A percentile compares a stretch with the other conserved stretches of the same genome.
Conservation (phyloP, 2,113 vertebrate genomes). For the Bostrychus sinensis region DNA sequence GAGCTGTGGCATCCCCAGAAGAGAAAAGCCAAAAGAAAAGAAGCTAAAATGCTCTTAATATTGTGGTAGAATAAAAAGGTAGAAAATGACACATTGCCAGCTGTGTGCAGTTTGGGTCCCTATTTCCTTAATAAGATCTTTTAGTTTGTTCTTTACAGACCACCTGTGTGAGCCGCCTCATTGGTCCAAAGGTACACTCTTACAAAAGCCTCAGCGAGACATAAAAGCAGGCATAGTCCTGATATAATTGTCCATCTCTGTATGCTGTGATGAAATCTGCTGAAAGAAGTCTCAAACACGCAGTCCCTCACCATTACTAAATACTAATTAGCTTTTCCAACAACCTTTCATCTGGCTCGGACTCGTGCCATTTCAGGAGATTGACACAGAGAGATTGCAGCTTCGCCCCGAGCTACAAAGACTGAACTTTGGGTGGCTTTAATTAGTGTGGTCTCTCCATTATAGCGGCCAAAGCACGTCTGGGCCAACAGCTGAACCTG, state of each 20-base stretch:
- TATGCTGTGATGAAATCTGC: slow-evolving; percentile 50
- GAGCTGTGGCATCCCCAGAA: too few species aligned
- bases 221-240: slow-evolving; percentile 8
- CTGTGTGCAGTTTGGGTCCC: background rate
- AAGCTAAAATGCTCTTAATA: background rate
- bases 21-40: too few species aligned
- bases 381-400: slow-evolving; percentile 45
- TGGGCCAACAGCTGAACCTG: slow-evolving; percentile 19
- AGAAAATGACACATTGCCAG: background rate
- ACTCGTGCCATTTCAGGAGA: slow-evolving; percentile 47
- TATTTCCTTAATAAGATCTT: slow-evolving; percentile 1
- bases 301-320: slow-evolving; percentile 25
- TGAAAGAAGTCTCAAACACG: slow-evolving; percentile 44
- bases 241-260: slow-evolving; percentile 29
- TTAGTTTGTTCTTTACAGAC: slow-evolving; percentile 21
- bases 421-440: slow-evolving; percentile 29
- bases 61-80: slow-evolving; percentile 5
- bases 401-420: slow-evolving; percentile 33
- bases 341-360: slow-evolving; percentile 42
- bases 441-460: slow-evolving; percentile 39
- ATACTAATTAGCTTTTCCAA: slow-evolving; percentile 50
- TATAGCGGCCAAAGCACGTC: slow-evolving; percentile 24
- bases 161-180: slow-evolving; percentile 32
- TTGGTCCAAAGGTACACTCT: slow-evolving; percentile 22
- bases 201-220: slow-evolving; percentile 9